Conservation (phyloP, 2,797 vertebrate genomes). For the Simalia tracyae region DNA sequence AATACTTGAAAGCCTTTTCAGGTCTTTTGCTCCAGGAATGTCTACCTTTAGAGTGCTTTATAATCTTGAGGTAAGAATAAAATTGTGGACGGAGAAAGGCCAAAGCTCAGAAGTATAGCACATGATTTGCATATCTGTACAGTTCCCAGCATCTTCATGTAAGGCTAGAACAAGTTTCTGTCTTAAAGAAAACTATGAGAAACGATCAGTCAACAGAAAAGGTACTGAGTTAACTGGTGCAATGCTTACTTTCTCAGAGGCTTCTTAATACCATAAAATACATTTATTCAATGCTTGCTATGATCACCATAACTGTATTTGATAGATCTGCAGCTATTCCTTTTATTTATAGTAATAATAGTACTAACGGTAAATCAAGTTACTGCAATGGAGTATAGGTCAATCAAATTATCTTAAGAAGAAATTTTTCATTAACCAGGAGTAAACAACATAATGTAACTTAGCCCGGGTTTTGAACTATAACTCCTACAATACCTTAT, state of each 20-base stretch:
- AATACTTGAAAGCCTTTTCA: constrained; percentile 93
- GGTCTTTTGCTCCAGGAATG: constrained; percentile 97
- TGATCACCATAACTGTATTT: neutral
- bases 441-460: neutral
- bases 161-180: neutral
- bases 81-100: neutral
- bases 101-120: neutral
- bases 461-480: neutral
- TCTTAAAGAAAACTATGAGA: neutral
- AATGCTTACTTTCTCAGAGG: neutral
- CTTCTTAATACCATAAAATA: neutral
- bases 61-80: constrained; percentile 88
- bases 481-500: neutral
- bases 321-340: neutral
- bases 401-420: neutral
- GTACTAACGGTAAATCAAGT: neutral
- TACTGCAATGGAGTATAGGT: neutral
- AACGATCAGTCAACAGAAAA: neutral
- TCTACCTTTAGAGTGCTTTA: constrained; percentile 98
- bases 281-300: neutral
- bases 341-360: neutral
- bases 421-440: neutral
- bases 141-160: neutral
- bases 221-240: neutral
- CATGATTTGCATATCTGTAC: neutral